Evolutionary conservation across 2,888 invertebrate species (phyloP), one percentile per base, ranked within the genome.

Genomic region (Folsomia candida): DNA sequence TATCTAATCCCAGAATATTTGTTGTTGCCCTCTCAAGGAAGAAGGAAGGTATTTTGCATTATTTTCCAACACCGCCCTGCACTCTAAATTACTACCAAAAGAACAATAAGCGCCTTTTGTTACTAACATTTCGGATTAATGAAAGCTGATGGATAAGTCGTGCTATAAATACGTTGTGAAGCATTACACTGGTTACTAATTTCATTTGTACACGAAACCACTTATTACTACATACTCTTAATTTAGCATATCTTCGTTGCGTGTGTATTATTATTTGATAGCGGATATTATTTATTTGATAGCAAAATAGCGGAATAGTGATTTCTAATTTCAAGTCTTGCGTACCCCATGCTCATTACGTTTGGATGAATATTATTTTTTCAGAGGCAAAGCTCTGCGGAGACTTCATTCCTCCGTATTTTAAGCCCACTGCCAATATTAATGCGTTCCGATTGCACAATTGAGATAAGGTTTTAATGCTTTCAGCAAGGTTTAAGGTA

Each of bases 1-100:
- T 54, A 54, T 6, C 54, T 54, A 54, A 54, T 54, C 54, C 54
- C 54, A n/a, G 54, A 54, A 54, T 54, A 54, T 54, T 54, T 54
- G n/a, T 54, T 54, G n/a, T 54, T 54, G 11, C 54, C 6, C 22
- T 37, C 37, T 37, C 6, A 37, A 37, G 37, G 37, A 37, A 37
- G 37, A 37, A 37, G 37, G 37, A n/a, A 37, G 54, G 22, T 54
- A 54, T 54, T 54, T 54, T 54, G n/a, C 54, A 18, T 54, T 54
- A 37, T 37, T 37, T 37, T 14, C 4, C 4, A 37, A 37, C 37
- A 37, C 37, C 37, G 37, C 37, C 37, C 37, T 37, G 37, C 37
- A 37, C 37, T 37, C 37, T 37, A 37, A 37, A 37, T 37, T 37
- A 14, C 37, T 14, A 9, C 37, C 14, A 37, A 37, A 37, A 37